Conservation (phyloP, 2,888 invertebrate species). For the Ephialtes manifestator region DNA sequence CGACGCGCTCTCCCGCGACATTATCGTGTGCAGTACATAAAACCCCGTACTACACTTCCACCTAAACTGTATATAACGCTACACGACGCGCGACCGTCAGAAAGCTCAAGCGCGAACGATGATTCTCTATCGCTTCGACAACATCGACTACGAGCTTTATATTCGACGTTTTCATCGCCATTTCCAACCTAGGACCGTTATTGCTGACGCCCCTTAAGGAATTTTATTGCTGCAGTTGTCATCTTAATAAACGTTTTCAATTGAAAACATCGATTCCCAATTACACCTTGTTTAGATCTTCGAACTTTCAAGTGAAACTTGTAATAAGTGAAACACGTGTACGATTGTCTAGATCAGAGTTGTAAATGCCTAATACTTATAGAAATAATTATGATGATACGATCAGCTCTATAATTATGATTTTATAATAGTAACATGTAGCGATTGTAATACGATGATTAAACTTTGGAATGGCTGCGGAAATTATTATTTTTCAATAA, state of each 20-base stretch:
- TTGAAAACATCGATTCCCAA: not conserved
- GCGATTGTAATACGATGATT: too few species aligned
- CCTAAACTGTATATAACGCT: not conserved
- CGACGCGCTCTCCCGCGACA: conserved; percentile 61
- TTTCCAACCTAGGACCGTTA: conserved; percentile 30
- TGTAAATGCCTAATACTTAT: too few species aligned
- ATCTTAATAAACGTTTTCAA: not conserved
- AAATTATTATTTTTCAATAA: too few species aligned
- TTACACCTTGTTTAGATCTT: not conserved
- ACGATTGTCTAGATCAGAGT: too few species aligned
- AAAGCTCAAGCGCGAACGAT: conserved; percentile 32
- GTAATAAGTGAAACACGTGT: too few species aligned
- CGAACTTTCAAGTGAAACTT: not conserved
- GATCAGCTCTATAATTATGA: too few species aligned
- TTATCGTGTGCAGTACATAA: conserved; percentile 57
- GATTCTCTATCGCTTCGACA: conserved; percentile 46
- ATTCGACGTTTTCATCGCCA: not conserved
- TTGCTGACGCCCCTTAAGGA: not conserved
- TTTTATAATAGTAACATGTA: too few species aligned
- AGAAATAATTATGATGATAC: too few species aligned
- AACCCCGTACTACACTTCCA: conserved; percentile 11
- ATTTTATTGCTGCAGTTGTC: not conserved
- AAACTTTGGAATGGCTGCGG: too few species aligned
- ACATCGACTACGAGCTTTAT: conserved; percentile 20
- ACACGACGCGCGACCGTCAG: conserved; percentile 10